phyloP scores from a whole-genome alignment of 2,888 invertebrate species.

The Drosophila dives region DNA sequence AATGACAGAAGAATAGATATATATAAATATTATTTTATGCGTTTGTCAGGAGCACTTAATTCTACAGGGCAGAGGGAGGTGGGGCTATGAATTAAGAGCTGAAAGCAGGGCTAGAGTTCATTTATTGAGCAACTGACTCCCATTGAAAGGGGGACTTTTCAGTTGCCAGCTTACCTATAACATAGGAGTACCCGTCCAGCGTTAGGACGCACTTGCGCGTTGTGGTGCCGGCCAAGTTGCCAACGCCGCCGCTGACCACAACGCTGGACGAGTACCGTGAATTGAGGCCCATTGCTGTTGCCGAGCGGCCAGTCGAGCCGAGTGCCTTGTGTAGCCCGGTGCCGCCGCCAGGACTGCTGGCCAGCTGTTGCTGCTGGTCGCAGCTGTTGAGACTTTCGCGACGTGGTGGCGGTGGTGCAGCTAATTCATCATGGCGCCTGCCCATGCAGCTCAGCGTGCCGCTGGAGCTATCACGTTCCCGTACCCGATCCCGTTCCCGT shows the following conservation, averaged over 20 bases:
- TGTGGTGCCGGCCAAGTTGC: constrained; percentile 85
- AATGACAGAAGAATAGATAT: constrained; percentile 70
- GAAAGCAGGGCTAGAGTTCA: constrained; percentile 18
- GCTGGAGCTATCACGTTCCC: constrained; percentile 72
- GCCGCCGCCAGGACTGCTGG: constrained; percentile 46
- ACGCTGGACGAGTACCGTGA: constrained; percentile 81
- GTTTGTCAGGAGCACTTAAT: constrained; percentile 19
- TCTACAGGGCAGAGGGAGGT: background rate
- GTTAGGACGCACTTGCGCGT: constrained; percentile 93
- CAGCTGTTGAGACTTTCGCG: constrained; percentile 79
- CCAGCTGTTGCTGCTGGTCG: constrained; percentile 51
- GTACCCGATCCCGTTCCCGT: constrained; percentile 34
- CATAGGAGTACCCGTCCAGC: constrained; percentile 94
- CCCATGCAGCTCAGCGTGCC: constrained; percentile 60
- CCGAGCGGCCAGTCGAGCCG: constrained; percentile 46
- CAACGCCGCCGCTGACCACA: constrained; percentile 68
- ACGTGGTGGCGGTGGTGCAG: constrained; percentile 54
- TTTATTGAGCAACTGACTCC: constrained; percentile 44
- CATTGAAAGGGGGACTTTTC: background rate
- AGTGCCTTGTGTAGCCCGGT: constrained; percentile 41
- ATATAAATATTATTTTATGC: constrained; percentile 62
- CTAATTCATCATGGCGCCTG: constrained; percentile 61
- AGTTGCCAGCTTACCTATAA: constrained; percentile 89
- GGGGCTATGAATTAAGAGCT: constrained; percentile 40
- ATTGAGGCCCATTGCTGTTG: constrained; percentile 8